Base-by-base conservation (phyloP, 2,888 invertebrate genomes). In the Hetaerina titia region DNA sequence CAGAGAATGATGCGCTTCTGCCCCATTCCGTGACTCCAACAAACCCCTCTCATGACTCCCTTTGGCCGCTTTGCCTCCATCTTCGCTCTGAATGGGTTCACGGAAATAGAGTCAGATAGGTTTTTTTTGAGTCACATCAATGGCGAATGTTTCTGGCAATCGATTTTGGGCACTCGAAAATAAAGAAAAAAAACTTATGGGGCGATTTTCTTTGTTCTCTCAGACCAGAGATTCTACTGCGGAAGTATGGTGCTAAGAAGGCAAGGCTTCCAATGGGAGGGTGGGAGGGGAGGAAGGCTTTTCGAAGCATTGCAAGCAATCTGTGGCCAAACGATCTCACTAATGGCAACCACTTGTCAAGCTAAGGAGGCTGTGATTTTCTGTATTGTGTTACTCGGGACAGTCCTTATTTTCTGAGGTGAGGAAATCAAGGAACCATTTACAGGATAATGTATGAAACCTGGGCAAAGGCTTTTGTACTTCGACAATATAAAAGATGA, bases 361-460 rank as follows among this genome's bases (percentile, higher is more conserved):
- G 81, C 81, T 81, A 31, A 81, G 81, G 81, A 9, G 13, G 31
- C 11, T 31, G 81, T 81, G 81, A 81, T 81, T 81, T 81, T 81
- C 81, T 81, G 81, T 81, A 81, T 81, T 81, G 81, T 81, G 81
- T 31, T 31, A 11, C 81, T 25, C 31, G 31, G 25, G 81, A 11
- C 11, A 81, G 81, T 81, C 81, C n/a, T 81, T 81, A 81, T 81
- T 31, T 81, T 81, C 81, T 31, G 81, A 81, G 81, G 81, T 81
- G 81, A 81, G 81, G 81, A 81, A 81, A 81, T 81, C 81, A 81
- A 31, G 81, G 81, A 81, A 81, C 81, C 81, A 31, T 81, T 81
- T 81, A 22, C 81, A 4, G 81, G 31, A 22, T 31, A 81, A 31
- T 31, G 31, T 13, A 81, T 31, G 81, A 15, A n/a, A 81, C 9